These are phyloP conservation scores for Trachythela sp. DNA, from an alignment of 64 coral and sea anemone genomes.

Conservation along the genomic window DNA sequence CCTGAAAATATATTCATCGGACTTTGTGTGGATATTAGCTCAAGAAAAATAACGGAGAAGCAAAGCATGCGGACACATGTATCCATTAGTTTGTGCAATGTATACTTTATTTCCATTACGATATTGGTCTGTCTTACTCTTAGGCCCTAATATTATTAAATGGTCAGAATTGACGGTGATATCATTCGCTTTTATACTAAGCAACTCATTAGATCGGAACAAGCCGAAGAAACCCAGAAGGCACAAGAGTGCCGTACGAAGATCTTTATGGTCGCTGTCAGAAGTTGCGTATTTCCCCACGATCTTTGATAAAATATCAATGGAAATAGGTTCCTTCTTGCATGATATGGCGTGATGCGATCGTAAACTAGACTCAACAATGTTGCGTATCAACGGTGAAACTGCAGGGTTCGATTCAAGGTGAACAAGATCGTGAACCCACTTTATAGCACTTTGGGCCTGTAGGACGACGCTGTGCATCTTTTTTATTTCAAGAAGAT, in stretches of 20 bases:
- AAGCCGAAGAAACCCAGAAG: neutral
- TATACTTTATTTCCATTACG: too few relatives aligned
- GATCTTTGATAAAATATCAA: neutral
- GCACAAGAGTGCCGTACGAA: neutral
- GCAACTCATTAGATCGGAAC: neutral
- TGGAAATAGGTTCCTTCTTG: neutral
- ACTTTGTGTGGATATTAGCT: neutral
- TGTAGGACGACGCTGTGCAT: neutral
- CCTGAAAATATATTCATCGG: neutral
- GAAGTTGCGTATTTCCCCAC: neutral
- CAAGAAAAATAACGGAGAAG: too few relatives aligned
- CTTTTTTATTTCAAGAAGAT: neutral
- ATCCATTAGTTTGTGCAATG: too few relatives aligned
- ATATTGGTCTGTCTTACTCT: conserved; percentile 1
- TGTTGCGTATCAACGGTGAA: neutral
- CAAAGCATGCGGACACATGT: too few relatives aligned
- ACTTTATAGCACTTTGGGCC: neutral
- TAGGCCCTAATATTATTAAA: neutral
- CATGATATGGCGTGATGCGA: neutral
- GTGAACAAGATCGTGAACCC: neutral
- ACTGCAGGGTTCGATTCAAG: neutral
- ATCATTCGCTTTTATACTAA: neutral
- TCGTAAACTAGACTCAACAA: neutral
- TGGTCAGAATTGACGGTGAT: neutral
- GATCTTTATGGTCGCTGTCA: neutral